Evolutionary conservation across 2,797 vertebrate species (phyloP).

Genomic region (Remorina albescens): DNA sequence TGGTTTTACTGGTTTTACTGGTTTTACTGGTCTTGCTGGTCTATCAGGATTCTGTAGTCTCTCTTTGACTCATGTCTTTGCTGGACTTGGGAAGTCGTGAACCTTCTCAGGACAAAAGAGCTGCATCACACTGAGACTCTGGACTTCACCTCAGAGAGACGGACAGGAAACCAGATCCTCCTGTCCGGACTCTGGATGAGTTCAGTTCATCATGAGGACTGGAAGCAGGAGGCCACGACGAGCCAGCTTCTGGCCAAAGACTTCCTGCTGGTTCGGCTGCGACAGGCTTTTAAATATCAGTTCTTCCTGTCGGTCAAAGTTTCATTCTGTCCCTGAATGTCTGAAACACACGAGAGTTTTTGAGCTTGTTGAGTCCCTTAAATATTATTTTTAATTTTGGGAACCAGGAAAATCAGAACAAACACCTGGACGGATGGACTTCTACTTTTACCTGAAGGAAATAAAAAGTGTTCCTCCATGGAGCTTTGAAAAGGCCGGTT

Average conservation of each 20-base stretch:
- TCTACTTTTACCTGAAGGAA: neutral
- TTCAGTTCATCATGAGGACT: slow-evolving; percentile 8
- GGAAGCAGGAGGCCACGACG: neutral
- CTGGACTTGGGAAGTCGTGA: too few relatives aligned
- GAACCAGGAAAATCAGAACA: too few relatives aligned
- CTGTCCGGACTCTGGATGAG: slow-evolving; percentile 5
- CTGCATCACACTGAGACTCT: neutral
- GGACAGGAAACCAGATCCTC: neutral
- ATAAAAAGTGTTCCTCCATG: neutral
- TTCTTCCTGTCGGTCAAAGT: too few relatives aligned
- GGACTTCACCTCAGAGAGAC: slow-evolving; percentile 7
- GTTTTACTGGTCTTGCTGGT: neutral
- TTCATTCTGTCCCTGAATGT: too few relatives aligned
- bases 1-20: slow-evolving; percentile 10
- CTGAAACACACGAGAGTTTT: too few relatives aligned
- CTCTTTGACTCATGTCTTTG: too few relatives aligned
- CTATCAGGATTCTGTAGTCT: neutral
- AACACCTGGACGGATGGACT: too few relatives aligned
- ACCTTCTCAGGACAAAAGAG: neutral
- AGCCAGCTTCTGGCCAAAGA: neutral
- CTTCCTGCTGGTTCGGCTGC: too few relatives aligned
- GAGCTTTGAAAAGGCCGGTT: neutral
- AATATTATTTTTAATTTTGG: too few relatives aligned
- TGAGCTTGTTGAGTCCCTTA: too few relatives aligned
- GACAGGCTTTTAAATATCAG: too few relatives aligned